Conservation (phyloP, 2,797 vertebrate genomes). For the Otus scops region DNA sequence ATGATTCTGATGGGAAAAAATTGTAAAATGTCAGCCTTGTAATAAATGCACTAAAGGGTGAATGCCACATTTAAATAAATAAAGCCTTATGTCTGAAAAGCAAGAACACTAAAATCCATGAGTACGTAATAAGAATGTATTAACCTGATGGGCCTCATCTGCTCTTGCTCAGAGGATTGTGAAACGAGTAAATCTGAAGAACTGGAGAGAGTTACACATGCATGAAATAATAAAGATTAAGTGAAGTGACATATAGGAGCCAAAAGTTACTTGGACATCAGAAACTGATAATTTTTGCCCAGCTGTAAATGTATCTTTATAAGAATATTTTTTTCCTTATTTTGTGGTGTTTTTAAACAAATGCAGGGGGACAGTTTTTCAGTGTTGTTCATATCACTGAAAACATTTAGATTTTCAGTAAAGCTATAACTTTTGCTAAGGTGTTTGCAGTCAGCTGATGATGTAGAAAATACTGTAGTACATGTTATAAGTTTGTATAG, state of each 20-base stretch:
- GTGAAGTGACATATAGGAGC: neutral
- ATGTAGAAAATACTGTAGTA: neutral
- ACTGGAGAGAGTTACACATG: neutral
- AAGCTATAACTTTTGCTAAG: neutral
- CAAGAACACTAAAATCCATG: slow-evolving; percentile 30
- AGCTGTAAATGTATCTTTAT: neutral
- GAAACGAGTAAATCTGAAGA: neutral
- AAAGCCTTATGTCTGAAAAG: slow-evolving; percentile 41
- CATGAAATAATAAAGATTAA: neutral
- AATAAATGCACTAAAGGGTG: slow-evolving; percentile 58
- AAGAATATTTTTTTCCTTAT: neutral
- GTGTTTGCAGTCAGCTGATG: neutral
- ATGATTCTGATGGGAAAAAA: slow-evolving; percentile 19
- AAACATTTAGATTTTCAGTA: neutral
- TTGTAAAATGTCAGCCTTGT: slow-evolving; percentile 39
- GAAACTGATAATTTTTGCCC: neutral
- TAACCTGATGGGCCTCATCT: slow-evolving; percentile 26
- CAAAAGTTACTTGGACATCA: neutral
- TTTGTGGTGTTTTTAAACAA: neutral
- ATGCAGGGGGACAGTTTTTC: neutral
- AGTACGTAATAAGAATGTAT: neutral
- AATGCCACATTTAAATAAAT: slow-evolving; percentile 65
- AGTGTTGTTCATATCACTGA: neutral
- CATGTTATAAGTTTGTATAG: neutral
- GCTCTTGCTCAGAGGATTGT: neutral